A percentile compares a stretch with the other conserved stretches of the same genome.
Evolutionary conservation across 64 coral and sea anemone species (phyloP).

Genomic region (Anthopleura sola): DNA sequence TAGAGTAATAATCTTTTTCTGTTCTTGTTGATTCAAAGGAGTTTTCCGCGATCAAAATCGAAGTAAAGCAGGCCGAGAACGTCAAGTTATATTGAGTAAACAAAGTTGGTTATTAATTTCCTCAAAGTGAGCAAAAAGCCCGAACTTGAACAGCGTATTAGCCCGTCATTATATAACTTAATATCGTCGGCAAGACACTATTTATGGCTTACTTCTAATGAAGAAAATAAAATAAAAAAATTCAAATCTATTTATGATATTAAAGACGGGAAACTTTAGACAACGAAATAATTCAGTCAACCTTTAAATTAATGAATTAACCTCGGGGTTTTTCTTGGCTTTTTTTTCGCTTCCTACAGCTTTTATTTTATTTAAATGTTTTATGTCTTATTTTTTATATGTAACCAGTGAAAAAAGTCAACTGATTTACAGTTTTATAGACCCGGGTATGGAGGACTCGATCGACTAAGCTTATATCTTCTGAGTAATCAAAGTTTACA

Average conservation of each 20-base stretch:
- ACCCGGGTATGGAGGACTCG: too few species aligned
- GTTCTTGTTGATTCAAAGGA: not conserved
- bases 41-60: not conserved
- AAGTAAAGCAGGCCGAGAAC: not conserved
- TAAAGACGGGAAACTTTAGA: not conserved
- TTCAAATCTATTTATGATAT: not conserved
- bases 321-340: too few species aligned
- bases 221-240: not conserved
- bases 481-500: too few species aligned
- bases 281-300: not conserved
- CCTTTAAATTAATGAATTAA: too few species aligned
- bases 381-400: too few species aligned
- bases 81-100: not conserved
- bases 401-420: too few species aligned
- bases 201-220: too few species aligned
- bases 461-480: too few species aligned
- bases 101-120: not conserved
- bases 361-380: too few species aligned
- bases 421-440: not conserved
- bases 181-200: not conserved
- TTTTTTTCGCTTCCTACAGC: too few species aligned
- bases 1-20: not conserved
- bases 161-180: not conserved
- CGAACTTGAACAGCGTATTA: not conserved
- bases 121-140: not conserved